phyloP scores from a whole-genome alignment of 2,797 vertebrate genomes.

The Peromyscus nudipes region DNA sequence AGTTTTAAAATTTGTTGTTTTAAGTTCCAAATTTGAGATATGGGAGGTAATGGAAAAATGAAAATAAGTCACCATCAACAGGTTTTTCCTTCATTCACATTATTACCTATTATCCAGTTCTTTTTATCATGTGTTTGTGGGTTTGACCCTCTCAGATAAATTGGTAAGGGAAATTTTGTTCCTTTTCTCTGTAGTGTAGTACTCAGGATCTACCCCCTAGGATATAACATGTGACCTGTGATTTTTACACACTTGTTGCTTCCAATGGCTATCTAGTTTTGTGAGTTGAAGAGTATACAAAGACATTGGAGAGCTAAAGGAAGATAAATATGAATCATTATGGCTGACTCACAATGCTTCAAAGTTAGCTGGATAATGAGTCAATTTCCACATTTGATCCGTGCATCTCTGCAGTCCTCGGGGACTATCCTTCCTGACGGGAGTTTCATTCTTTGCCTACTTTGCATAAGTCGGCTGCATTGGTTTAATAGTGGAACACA shows the following conservation, averaged over 20 bases:
- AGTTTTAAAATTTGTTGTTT: neutral
- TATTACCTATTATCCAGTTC: neutral
- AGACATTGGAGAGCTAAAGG: neutral
- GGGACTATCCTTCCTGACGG: neutral
- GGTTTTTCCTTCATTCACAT: neutral
- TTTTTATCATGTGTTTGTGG: neutral
- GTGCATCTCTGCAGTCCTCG: neutral
- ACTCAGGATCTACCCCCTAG: neutral
- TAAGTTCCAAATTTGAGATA: neutral
- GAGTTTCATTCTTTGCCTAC: neutral
- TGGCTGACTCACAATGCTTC: neutral
- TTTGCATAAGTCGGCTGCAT: neutral
- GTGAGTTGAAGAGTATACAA: neutral
- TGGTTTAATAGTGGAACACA: slow-evolving; percentile 40
- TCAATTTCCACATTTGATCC: neutral
- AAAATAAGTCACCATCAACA: neutral
- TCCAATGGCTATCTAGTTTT: neutral
- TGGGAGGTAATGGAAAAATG: neutral
- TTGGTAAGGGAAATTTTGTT: neutral
- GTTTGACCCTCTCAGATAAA: neutral
- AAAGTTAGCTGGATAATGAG: neutral
- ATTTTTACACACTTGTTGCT: neutral
- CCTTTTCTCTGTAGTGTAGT: neutral
- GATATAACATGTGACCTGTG: slow-evolving; percentile 8
- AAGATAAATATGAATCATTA: neutral